Evolutionary conservation across 2,888 invertebrate genomes (phyloP).

Genomic region (Drosophila neotestacea): DNA sequence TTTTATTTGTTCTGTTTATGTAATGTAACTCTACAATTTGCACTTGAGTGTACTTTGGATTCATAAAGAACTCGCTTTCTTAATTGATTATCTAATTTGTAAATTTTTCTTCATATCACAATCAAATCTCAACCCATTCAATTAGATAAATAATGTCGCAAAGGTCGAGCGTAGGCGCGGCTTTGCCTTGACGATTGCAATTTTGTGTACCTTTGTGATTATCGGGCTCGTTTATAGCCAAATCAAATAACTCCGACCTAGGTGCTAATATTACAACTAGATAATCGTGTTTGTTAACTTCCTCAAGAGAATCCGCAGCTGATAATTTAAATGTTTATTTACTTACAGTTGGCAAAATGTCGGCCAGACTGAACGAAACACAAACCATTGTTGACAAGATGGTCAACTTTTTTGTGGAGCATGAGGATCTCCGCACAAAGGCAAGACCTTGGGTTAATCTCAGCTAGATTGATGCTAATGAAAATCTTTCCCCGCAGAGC

Average conservation of each 20-base stretch:
- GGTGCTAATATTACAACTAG: constrained; percentile 57
- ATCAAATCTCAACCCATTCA: constrained; percentile 10
- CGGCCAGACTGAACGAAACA: constrained; percentile 82
- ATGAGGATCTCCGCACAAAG: constrained; percentile 84
- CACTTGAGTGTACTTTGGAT: constrained; percentile 12
- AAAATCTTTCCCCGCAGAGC: constrained; percentile 82
- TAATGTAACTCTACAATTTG: constrained; percentile 39
- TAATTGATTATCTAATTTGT: constrained; percentile 9
- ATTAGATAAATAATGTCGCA: constrained; percentile 13
- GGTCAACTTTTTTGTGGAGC: constrained; percentile 85
- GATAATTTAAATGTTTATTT: constrained; percentile 19
- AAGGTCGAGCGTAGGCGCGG: constrained; percentile 48
- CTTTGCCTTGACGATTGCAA: constrained; percentile 57
- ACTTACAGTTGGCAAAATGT: constrained; percentile 73
- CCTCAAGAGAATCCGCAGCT: constrained; percentile 3
- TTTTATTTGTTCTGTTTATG: constrained; percentile 34
- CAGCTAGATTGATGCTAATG: neutral
- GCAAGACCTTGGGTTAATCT: constrained; percentile 18
- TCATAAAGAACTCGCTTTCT: constrained; percentile 11
- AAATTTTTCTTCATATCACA: neutral
- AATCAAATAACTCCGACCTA: constrained; percentile 43
- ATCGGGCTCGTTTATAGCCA: constrained; percentile 37
- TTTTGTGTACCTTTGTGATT: constrained; percentile 59
- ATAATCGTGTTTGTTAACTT: constrained; percentile 21
- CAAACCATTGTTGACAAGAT: constrained; percentile 84